Conservation (phyloP, 23 tunicate genomes). For the Clavelina lepadiformis region DNA sequence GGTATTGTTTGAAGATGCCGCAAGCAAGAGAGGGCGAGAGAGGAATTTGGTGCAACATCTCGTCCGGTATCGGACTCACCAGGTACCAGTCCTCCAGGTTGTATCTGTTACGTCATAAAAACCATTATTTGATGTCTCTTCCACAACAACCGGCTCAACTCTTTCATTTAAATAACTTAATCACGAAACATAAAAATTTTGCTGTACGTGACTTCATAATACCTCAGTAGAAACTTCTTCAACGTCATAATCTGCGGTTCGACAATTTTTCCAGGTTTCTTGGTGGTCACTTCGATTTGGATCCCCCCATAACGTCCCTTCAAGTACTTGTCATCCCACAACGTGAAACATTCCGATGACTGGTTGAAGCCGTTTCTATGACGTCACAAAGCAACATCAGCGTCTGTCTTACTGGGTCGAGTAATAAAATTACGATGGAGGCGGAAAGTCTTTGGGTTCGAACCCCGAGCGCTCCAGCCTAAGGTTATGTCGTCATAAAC, state of each 20-base stretch:
- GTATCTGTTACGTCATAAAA: constrained; percentile 41
- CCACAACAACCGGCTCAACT: background rate
- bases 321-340: constrained; percentile 77
- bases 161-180: background rate
- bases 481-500: background rate
- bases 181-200: background rate
- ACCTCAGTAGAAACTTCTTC: constrained; percentile 72
- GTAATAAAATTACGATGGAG: background rate
- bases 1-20: constrained; percentile 48
- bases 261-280: constrained; percentile 76
- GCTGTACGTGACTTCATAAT: too few relatives aligned
- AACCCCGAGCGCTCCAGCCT: background rate
- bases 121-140: background rate
- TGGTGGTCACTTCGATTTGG: constrained; percentile 76
- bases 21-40: constrained; percentile 36
- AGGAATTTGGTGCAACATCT: constrained; percentile 62
- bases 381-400: background rate
- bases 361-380: constrained; percentile 65
- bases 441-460: background rate
- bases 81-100: constrained; percentile 91
- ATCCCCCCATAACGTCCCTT: constrained; percentile 62
- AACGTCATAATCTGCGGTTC: constrained; percentile 87
- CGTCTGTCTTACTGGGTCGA: background rate
- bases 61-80: constrained; percentile 84
- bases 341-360: constrained; percentile 47